Conservation (phyloP, 2,113 vertebrate genomes). For the Sinocyclocheilus rhinocerous region DNA sequence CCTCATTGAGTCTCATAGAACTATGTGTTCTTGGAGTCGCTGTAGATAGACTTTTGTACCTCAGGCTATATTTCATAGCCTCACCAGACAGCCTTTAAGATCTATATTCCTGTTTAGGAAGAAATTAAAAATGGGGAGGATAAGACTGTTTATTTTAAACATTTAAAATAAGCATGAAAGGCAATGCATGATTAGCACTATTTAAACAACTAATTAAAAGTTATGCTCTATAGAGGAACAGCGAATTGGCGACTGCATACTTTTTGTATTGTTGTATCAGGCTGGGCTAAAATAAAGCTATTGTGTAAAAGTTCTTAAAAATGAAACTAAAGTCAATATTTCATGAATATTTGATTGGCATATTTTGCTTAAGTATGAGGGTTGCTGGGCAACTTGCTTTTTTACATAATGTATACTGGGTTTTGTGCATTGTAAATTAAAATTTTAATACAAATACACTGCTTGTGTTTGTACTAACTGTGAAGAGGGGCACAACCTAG, state of each 20-base stretch:
- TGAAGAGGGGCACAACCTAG: background rate
- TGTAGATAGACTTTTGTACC: constrained; percentile 59
- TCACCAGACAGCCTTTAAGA: constrained; percentile 45
- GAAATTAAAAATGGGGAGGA: background rate
- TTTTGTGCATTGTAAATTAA: constrained; percentile 72
- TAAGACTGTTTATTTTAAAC: constrained; percentile 20
- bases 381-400: constrained; percentile 76
- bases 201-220: constrained; percentile 31
- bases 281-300: constrained; percentile 19
- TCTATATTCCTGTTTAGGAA: constrained; percentile 41
- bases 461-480: constrained; percentile 24
- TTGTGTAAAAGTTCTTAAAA: constrained; percentile 21
- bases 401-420: constrained; percentile 61
- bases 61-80: constrained; percentile 52
- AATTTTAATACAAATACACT: constrained; percentile 60
- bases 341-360: constrained; percentile 59
- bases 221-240: constrained; percentile 51
- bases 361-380: constrained; percentile 64
- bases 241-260: constrained; percentile 13
- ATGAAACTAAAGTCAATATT: constrained; percentile 44
- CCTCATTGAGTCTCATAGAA: constrained; percentile 31
- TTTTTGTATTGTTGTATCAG: constrained; percentile 11
- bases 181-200: constrained; percentile 66
- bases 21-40: constrained; percentile 44
- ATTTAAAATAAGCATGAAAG: constrained; percentile 51